phyloP scores from a whole-genome alignment of 64 coral and sea anemone species.

The Acropora tenuis region DNA sequence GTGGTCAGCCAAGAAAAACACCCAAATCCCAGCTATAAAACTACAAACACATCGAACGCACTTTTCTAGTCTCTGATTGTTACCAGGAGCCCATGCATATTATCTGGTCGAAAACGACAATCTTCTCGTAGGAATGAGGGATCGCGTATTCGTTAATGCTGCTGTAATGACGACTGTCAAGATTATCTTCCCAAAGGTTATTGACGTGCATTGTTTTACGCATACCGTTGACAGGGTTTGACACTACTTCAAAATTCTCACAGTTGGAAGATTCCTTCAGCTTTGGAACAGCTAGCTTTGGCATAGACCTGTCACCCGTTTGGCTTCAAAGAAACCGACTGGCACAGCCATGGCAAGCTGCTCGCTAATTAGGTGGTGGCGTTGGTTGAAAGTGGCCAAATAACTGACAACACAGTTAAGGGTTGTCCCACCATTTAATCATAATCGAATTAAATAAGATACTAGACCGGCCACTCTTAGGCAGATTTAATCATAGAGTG shows the following conservation, averaged over 20 bases:
- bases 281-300: background rate
- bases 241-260: background rate
- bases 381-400: slow-evolving; percentile 69
- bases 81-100: too few relatives aligned
- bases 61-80: too few relatives aligned
- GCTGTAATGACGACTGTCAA: slow-evolving; percentile 39
- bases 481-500: too few relatives aligned
- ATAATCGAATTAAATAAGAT: slow-evolving; percentile 2
- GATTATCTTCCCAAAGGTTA: slow-evolving; percentile 18
- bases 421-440: slow-evolving; percentile 60
- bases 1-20: too few relatives aligned
- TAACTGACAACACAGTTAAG: too few relatives aligned
- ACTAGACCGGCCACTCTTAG: slow-evolving; percentile 42
- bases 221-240: background rate
- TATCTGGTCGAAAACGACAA: too few relatives aligned
- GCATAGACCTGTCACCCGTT: slow-evolving; percentile 45
- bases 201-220: slow-evolving; percentile 13
- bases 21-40: too few relatives aligned
- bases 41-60: too few relatives aligned
- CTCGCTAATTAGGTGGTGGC: slow-evolving; percentile 63
- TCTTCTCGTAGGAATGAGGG: too few relatives aligned
- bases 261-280: background rate
- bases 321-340: slow-evolving; percentile 49
- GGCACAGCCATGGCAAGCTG: slow-evolving; percentile 50
- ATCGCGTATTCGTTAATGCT: too few relatives aligned